Base-by-base conservation (phyloP, 2,113 vertebrate genomes). In the Lutjanus erythropterus region DNA sequence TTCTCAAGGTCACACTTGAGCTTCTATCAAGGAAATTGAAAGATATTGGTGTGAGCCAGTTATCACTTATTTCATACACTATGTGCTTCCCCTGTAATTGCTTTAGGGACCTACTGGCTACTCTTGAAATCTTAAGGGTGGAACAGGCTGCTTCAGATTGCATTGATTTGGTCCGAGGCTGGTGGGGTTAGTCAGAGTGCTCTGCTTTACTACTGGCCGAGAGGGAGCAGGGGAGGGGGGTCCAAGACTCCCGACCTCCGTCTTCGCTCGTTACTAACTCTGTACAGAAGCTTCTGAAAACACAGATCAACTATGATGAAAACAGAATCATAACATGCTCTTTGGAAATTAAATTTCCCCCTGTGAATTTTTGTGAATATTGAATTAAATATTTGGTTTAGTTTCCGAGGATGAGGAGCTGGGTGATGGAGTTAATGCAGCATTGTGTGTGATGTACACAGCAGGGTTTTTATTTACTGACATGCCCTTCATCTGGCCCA, bases 41-140 rank as follows among this genome's bases (percentile, higher is more conserved):
- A 25, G 44, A 50, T 79, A 82, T 77, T 66, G 64, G 53, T 50
- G 25, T 71, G 69, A 85, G 58, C 50, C 52, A 75, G 66, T 88
- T 80, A 71, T 78, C 55, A 69, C 77, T 84, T 71, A 35, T 55
- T 84, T 76, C 44, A 75, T 67, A 49, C 58, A 33, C 58, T 39
- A 42, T 56, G 31, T 12, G 39, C 39, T 44, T 47, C 44, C 31
- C 3, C 41, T 68, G 31, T 83, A 80, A 92, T 88, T 86, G 50
- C 78, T 70, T 90, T 78, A 78, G 74, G 52, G 71, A 66, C 53
- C 21, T 31, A 9, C 21, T 33, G 61, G 78, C 46, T 49, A 16
- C 74, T 76, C 59, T 56, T 62, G 29, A 79, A 70, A 64, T 70
- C 65, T 65, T 41, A 78, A 62, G 70, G 68, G 35, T 29, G 4